Evolutionary conservation across 2,797 vertebrate species (phyloP), one percentile per base, ranked within the genome.

Genomic region (Coregonus ussuriensis): DNA sequence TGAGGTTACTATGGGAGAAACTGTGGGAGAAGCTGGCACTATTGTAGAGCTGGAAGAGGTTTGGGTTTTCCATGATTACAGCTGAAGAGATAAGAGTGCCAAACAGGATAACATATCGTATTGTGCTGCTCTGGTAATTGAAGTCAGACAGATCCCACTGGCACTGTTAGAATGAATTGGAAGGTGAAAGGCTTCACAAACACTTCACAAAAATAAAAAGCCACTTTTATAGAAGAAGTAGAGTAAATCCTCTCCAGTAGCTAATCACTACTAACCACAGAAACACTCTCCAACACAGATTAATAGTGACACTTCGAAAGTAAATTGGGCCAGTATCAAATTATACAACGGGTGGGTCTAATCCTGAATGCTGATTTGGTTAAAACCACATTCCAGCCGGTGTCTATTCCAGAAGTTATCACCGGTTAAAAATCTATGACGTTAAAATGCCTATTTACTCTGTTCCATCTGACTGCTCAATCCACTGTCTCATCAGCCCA

Each of bases 41-140:
- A 37, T 9, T 74, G 41, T 15, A 9, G 74, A 14, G 25, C 1
- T 15, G 54, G 1, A n/a, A 54, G 74, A 25, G 29, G n/a, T 67
- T 76, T 78, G 41, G 29, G n/a, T 73, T 76, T 75, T 29, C 25
- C 41, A 76, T 76, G 62, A 72, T 76, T 67, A 74, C 31, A n/a
- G 62, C 54, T 29, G 15, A 59, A 33, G n/a, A 13, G 6, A 70
- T 29, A 66, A 76, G 65, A 71, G 31, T 53, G 47, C 63, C 69
- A 80, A 84, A 74, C 72, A 72, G 71, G 72, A 59, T 21, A 68
- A 65, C 52, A 77, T 77, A 84, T 69, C 4, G 47, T 76, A 74
- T 74, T 77, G 18, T 70, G 14, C 59, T 56, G 29, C n/a, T 67
- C 54, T 77, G 74, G 72, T 82, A 73, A 81, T 80, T 80, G 72